Conservation (phyloP, 1,140 invertebrate genomes). For the Drosophila suzukii region DNA sequence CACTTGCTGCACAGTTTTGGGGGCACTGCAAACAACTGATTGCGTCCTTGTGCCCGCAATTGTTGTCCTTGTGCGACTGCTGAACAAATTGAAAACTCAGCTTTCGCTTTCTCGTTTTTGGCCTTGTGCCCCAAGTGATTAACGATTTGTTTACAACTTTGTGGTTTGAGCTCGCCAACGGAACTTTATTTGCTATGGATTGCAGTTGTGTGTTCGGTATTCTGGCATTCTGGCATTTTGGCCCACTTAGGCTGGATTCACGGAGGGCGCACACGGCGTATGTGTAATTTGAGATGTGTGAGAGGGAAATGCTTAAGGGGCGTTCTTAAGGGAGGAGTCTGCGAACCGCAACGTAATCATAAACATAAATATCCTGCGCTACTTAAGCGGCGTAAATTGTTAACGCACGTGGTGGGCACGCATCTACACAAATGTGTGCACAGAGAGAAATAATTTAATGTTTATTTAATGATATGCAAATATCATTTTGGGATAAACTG, state of each 20-base stretch:
- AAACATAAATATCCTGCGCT: constrained; percentile 74
- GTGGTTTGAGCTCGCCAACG: constrained; percentile 10
- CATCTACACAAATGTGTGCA: constrained; percentile 19
- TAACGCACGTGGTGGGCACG: constrained; percentile 61
- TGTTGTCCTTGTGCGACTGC: constrained; percentile 50
- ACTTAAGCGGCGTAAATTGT: constrained; percentile 75
- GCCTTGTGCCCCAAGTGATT: constrained; percentile 54
- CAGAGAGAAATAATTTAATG: background rate
- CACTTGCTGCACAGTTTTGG: constrained; percentile 15
- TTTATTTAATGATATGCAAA: background rate
- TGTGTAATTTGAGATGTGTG: constrained; percentile 24
- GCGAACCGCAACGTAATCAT: constrained; percentile 76
- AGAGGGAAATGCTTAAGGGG: background rate
- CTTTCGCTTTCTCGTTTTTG: constrained; percentile 34
- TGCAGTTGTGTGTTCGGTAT: background rate
- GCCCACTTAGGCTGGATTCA: constrained; percentile 20
- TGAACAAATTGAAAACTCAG: constrained; percentile 52
- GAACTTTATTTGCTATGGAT: constrained; percentile 11
- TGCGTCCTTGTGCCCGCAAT: constrained; percentile 62
- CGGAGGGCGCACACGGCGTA: constrained; percentile 28
- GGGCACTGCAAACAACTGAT: constrained; percentile 42
- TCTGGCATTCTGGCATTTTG: constrained; percentile 8
- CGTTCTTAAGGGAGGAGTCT: constrained; percentile 39
- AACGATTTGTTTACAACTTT: constrained; percentile 67
- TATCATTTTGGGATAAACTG: too few relatives aligned